Evolutionary conservation across 1,140 invertebrate genomes (phyloP).

Genomic region (Plutomurus gul): DNA sequence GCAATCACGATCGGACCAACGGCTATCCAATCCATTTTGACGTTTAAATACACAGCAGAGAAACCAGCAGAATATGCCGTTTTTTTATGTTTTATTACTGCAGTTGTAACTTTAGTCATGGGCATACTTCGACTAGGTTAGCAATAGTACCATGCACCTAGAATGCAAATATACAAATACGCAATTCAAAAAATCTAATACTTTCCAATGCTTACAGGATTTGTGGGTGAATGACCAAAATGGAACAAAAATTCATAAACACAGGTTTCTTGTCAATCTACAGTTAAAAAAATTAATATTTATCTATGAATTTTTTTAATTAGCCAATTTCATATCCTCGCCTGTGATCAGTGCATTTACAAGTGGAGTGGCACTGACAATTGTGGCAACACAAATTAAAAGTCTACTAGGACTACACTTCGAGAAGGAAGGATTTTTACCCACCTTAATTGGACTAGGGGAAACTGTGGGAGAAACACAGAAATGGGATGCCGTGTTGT

Average conservation of each 20-base stretch:
- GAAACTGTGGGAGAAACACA: conserved; percentile 70
- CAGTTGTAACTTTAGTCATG: conserved; percentile 61
- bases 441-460: conserved; percentile 66
- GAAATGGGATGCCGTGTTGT: conserved; percentile 69
- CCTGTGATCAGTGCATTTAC: conserved; percentile 87
- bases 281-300: no score
- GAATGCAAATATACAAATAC: no score
- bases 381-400: conserved; percentile 83
- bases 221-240: no score
- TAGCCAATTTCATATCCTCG: conserved; percentile 88
- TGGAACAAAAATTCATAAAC: no score
- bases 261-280: no score
- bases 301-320: conserved; percentile 73
- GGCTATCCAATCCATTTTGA: conserved; percentile 46
- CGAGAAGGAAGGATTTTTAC: conserved; percentile 68
- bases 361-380: conserved; percentile 85
- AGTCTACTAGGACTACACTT: conserved; percentile 74
- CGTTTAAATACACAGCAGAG: conserved; percentile 52
- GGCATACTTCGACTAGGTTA: not conserved
- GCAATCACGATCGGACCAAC: conserved; percentile 73
- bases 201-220: no score
- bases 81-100: conserved; percentile 76
- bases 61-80: conserved; percentile 74
- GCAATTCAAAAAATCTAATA: no score
- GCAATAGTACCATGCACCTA: no score